Evolutionary conservation across 2,113 vertebrate genomes (phyloP).

Genomic region (Oryzias celebensis): DNA sequence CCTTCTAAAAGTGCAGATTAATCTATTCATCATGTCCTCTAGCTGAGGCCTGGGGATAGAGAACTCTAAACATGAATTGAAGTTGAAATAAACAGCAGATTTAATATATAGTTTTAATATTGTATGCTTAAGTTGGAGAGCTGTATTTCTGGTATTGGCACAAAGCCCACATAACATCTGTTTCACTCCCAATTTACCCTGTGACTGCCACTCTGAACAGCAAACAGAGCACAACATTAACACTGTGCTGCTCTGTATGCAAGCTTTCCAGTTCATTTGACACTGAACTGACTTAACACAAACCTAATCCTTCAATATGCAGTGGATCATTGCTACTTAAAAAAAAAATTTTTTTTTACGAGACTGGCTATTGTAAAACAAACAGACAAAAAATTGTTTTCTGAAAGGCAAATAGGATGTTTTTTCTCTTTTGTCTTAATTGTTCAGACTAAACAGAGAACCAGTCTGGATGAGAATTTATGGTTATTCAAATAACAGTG

Average conservation of each 20-base stretch:
- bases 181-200: conserved; percentile 26
- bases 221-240: conserved; percentile 15
- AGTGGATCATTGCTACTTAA: not conserved
- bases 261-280: conserved; percentile 12
- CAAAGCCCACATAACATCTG: conserved; percentile 2
- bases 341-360: too few species aligned
- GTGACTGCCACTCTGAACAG: conserved; percentile 11
- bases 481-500: not conserved
- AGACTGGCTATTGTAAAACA: too few species aligned
- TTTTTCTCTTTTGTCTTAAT: too few species aligned
- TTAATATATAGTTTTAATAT: not conserved
- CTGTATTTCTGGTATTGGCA: conserved; percentile 1
- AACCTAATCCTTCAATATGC: not conserved
- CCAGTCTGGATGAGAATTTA: too few species aligned
- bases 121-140: not conserved
- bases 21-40: too few species aligned
- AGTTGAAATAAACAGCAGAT: not conserved
- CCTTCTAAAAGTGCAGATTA: too few species aligned
- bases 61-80: too few species aligned
- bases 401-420: too few species aligned
- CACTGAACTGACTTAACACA: not conserved
- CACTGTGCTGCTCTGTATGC: not conserved
- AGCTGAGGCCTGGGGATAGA: too few species aligned
- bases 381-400: too few species aligned
- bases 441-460: too few species aligned